These are phyloP conservation scores for Squalus acanthias DNA, from an alignment of 2,797 vertebrate species.

Conservation along the genomic window DNA sequence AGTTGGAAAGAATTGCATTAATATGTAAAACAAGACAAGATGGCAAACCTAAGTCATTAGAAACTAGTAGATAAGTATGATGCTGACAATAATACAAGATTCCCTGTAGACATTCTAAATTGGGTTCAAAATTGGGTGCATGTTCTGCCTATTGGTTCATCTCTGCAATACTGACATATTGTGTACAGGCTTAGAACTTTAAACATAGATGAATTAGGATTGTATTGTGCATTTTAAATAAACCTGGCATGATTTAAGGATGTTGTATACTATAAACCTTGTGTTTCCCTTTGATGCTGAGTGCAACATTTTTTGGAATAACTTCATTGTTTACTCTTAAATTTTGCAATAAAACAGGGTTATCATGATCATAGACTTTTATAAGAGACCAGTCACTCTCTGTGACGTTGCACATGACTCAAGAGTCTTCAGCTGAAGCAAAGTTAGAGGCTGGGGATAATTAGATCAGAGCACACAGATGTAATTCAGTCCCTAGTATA, in stretches of 20 bases:
- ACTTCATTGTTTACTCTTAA: neutral
- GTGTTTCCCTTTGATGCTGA: neutral
- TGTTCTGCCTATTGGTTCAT: constrained; percentile 1
- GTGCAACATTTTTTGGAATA: neutral
- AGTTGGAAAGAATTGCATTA: constrained; percentile 9
- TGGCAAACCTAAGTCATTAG: constrained; percentile 18
- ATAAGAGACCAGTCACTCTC: neutral
- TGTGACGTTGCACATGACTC: neutral
- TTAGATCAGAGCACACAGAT: neutral
- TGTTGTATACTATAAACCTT: no score
- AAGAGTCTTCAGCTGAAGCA: neutral
- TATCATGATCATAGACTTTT: neutral
- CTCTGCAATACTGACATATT: neutral
- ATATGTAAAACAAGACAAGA: constrained; percentile 10
- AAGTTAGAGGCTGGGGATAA: neutral
- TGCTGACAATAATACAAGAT: constrained; percentile 6
- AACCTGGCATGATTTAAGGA: neutral
- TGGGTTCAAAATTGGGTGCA: neutral
- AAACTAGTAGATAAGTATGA: neutral
- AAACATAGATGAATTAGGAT: neutral
- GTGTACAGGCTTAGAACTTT: neutral
- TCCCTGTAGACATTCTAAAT: constrained; percentile 3
- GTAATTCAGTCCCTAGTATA: neutral
- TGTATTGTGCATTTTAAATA: neutral
- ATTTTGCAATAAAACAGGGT: neutral